Evolutionary conservation across 1,140 invertebrate species (phyloP), one percentile per base, ranked within the genome.

Genomic region (Himalopsyche phryganea): DNA sequence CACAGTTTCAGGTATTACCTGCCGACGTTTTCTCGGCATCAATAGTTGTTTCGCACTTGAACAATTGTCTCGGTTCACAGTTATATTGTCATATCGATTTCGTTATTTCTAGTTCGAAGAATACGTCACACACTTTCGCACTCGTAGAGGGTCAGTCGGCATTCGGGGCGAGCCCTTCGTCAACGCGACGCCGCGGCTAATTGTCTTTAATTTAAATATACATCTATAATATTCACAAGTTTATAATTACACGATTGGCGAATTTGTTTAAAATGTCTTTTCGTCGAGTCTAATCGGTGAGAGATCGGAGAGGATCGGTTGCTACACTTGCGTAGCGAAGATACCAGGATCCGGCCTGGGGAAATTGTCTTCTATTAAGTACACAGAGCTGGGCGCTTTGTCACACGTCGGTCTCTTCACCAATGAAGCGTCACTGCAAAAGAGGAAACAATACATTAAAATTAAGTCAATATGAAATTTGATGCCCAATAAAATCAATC

Each of bases 291-390:
- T 57, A 28, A 28, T 28, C 23, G 23, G 23, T 28, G 23, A 28
- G 23, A 28, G 23, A 28, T 28, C 23, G 23, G 23, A 17, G 15
- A 65, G 67, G 67, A 63, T 69, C 65, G 65, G 64, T 60, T 48
- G 76, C 76, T 78, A 78, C 70, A 78, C 76, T 74, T 77, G 75
- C 65, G 76, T 78, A 50, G 76, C 76, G 66, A 77, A 78, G 67
- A 75, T 77, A 13, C 49, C 55, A 11, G 63, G 54, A 33, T 65
- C 63, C 57, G 76, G 76, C 71, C 75, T 75, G 67, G 77, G 66
- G 71, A 75, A 77, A 60, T 78, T 74, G 65, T 78, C 76, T 67
- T 77, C 76, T 57, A 78, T 52, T 40, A 76, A 73, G 69, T 77
- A 78, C 64, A 78, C 75, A 9, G 50, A 51, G 38, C 63, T 55